Percentiles rank a stretch among this genome's conserved stretches.
Conservation (phyloP, 2,888 invertebrate species). For the Salticus scenicus region DNA sequence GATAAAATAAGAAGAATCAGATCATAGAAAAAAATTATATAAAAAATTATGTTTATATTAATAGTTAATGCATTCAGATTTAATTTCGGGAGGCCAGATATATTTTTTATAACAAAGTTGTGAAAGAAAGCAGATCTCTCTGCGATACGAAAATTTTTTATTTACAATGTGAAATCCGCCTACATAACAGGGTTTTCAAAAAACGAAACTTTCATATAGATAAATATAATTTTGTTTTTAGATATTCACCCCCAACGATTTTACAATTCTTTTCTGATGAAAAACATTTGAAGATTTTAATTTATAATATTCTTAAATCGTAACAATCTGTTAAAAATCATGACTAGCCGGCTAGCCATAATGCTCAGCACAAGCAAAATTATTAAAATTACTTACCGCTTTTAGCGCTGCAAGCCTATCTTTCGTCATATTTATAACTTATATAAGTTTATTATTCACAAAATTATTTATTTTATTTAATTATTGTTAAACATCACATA, state of each 20-base stretch:
- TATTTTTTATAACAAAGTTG: too few species aligned
- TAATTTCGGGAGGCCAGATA: too few species aligned
- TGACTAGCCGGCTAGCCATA: conserved; percentile 59
- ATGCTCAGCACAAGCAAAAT: conserved; percentile 31
- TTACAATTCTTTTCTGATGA: background rate
- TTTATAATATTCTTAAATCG: conserved; percentile 21
- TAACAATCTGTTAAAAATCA: conserved; percentile 65
- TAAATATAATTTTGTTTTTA: background rate
- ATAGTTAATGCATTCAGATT: too few species aligned
- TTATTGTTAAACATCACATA: conserved; percentile 56
- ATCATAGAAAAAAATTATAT: too few species aligned
- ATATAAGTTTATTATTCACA: conserved; percentile 62
- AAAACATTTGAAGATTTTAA: background rate
- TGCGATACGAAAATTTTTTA: too few species aligned
- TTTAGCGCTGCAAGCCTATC: conserved; percentile 73
- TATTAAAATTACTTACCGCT: conserved; percentile 70
- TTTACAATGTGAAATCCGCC: background rate
- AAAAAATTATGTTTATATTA: too few species aligned
- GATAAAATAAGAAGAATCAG: too few species aligned
- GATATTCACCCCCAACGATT: background rate
- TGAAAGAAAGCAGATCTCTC: too few species aligned
- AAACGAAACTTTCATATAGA: too few species aligned
- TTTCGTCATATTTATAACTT: conserved; percentile 71
- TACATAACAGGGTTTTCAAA: too few species aligned
- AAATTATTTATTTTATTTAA: conserved; percentile 40